Conservation (phyloP, 2,113 vertebrate genomes). For the Rhombomys opimus region DNA sequence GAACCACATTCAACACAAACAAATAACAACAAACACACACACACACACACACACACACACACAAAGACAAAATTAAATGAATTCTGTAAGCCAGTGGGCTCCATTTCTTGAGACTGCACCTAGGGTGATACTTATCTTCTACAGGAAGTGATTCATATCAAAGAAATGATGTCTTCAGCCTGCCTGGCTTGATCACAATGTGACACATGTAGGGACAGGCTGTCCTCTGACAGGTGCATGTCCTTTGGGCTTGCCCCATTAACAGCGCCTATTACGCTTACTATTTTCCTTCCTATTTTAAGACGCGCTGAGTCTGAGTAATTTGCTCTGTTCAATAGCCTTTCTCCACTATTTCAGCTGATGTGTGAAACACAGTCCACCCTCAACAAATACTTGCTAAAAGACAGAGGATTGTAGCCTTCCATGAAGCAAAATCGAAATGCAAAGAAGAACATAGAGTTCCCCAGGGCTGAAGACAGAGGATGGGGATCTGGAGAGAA, state of each 20-base stretch:
- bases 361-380: not conserved
- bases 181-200: not conserved
- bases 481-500: not conserved
- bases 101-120: not conserved
- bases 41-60: not conserved
- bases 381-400: not conserved
- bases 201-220: not conserved
- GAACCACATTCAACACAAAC: not conserved
- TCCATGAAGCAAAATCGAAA: not conserved
- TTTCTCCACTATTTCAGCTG: slow-evolving; percentile 10
- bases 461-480: not conserved
- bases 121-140: not conserved
- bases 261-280: too few relatives aligned
- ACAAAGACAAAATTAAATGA: not conserved
- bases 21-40: not conserved
- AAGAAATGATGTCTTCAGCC: not conserved
- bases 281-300: not conserved
- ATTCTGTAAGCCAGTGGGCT: not conserved
- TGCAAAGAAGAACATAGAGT: not conserved
- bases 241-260: not conserved
- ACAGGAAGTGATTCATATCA: not conserved
- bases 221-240: not conserved
- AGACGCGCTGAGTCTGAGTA: not conserved
- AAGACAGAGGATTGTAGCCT: not conserved
- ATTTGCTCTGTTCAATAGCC: not conserved